Base-by-base conservation (phyloP, 2,797 vertebrate species). In the Gobio occitaniae region DNA sequence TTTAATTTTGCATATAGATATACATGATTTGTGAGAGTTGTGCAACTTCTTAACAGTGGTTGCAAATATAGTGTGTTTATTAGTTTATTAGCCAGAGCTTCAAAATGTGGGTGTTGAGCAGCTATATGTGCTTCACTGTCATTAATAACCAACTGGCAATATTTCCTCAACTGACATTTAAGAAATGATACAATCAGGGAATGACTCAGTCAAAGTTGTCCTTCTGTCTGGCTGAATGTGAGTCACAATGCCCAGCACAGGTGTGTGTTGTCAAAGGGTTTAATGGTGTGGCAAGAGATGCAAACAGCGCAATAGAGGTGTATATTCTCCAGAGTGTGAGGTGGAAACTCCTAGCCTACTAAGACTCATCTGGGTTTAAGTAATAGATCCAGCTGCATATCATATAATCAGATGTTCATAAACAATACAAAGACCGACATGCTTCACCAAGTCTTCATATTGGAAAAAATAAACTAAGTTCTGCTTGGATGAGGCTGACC, bases 201-300 rank as follows among this genome's bases (percentile, higher is more conserved):
- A 69, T 79, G 86, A 75, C 77, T 80, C 86, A 65, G 54, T 77
- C 68, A 77, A 52, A 65, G 66, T 47, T 59, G 8, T 59, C 11
- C 16, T 80, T 47, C 11, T 76, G 65, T 78, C 74, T 54, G 29
- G 17, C 50, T 66, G 19, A 72, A 69, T 13, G 21, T 66, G 66
- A 78, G 80, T 80, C 81, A 84, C 82, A 80, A 36, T 79, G 69
- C 29, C n/a, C 15, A 65, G 52, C 11, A 19, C 66, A 86, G 80
- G 74, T 80, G 86, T 82, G 32, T 66, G 38, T 47, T 16, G 65
- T 66, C 17, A 68, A 79, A 59, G 38, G 56, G 13, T 83, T 54
- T 74, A 80, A 80, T 84, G 59, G 68, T 68, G 77, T 69, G 29
- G 17, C 63, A 74, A 47, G 21, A 68, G 17, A 41, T 80, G 48